Conservation (phyloP, 2,797 vertebrate species). For the Esox masquinongy region DNA sequence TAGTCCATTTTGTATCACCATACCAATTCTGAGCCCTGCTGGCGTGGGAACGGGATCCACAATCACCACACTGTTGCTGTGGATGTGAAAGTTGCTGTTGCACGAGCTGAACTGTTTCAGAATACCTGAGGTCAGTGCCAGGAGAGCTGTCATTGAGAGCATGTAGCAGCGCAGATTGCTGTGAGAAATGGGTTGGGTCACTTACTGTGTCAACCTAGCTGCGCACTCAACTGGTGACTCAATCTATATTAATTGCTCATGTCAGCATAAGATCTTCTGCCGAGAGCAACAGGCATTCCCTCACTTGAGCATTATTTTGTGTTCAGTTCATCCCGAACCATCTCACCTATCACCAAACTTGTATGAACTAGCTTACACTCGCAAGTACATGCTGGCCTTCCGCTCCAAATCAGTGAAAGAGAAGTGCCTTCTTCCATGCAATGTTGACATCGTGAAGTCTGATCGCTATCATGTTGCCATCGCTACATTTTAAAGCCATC, state of each 20-base stretch:
- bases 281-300: background rate
- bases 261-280: background rate
- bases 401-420: conserved; percentile 4
- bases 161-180: too few relatives aligned
- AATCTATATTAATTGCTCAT: background rate
- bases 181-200: background rate
- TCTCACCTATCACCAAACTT: conserved; percentile 2
- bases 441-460: background rate
- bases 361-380: background rate
- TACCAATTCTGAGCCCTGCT: conserved; percentile 14
- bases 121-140: background rate
- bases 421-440: conserved; percentile 4
- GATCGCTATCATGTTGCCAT: background rate
- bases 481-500: conserved; percentile 10
- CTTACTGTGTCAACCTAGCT: background rate
- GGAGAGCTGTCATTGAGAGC: background rate
- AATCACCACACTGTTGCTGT: conserved; percentile 8
- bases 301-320: conserved; percentile 1
- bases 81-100: background rate
- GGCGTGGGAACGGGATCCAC: background rate
- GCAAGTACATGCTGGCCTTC: conserved; percentile 11
- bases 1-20: conserved; percentile 11
- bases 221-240: background rate
- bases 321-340: conserved; percentile 13
- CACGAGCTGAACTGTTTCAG: background rate